Evolutionary conservation across 2,797 vertebrate species (phyloP).

Genomic region (Scolopax rusticola): DNA sequence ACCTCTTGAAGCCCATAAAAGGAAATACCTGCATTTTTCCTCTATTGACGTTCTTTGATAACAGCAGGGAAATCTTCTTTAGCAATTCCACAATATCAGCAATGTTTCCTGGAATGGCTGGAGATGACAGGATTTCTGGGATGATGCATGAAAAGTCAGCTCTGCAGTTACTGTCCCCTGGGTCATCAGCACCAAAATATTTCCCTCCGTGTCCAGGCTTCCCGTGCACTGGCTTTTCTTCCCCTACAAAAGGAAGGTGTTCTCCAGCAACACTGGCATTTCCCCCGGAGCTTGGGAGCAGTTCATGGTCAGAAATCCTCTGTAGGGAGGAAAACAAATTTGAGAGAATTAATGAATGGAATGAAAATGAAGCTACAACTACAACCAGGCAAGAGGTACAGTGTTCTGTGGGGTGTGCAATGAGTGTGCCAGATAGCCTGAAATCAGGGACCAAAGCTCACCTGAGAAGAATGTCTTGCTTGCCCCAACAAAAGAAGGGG

Average conservation of each 20-base stretch:
- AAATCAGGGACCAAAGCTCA: background rate
- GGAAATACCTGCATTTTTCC: conserved; percentile 77
- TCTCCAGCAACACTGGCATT: background rate
- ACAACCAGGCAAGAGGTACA: background rate
- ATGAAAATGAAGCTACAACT: background rate
- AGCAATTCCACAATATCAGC: conserved; percentile 76
- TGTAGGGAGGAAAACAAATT: background rate
- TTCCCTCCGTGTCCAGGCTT: conserved; percentile 21
- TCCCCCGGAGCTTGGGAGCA: background rate
- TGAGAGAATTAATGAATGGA: background rate
- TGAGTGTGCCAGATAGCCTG: background rate
- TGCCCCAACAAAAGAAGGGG: background rate
- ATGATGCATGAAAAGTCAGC: conserved; percentile 74
- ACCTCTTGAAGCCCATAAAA: background rate
- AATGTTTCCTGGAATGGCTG: conserved; percentile 76
- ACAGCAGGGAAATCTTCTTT: conserved; percentile 65
- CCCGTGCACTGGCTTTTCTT: background rate
- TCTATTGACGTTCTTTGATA: conserved; percentile 59
- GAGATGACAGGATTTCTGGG: conserved; percentile 66
- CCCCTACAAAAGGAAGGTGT: background rate
- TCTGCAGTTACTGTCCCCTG: conserved; percentile 38
- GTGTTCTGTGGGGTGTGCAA: background rate
- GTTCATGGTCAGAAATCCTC: background rate
- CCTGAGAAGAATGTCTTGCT: background rate
- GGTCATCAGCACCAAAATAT: background rate